Conservation (phyloP, 1,140 invertebrate species). For the Temnothorax nylanderi region DNA sequence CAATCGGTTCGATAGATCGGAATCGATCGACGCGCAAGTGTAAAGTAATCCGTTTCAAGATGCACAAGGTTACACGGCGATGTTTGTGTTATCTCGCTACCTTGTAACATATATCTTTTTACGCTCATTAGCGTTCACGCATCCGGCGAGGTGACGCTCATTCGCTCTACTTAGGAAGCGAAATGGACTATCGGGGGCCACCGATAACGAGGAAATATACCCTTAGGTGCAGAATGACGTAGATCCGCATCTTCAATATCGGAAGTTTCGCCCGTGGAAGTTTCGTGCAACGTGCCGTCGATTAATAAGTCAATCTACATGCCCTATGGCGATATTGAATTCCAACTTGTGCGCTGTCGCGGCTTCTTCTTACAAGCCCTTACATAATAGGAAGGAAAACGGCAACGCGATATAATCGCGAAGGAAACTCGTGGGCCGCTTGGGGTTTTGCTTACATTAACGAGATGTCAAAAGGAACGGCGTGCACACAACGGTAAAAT, state of each 20-base stretch:
- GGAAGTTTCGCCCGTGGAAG: background rate
- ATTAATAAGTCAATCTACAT: slow-evolving; percentile 38
- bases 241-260: slow-evolving; percentile 15
- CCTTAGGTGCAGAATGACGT: slow-evolving; percentile 43
- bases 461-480: background rate
- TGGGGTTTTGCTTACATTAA: background rate
- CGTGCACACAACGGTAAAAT: background rate
- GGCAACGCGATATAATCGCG: background rate
- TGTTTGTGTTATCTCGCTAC: slow-evolving; percentile 61
- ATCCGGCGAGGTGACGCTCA: slow-evolving; percentile 33
- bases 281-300: background rate
- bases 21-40: background rate
- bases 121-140: slow-evolving; percentile 55
- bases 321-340: slow-evolving; percentile 30
- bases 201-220: slow-evolving; percentile 62
- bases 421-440: background rate
- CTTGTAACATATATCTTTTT: slow-evolving; percentile 75
- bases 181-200: slow-evolving; percentile 22
- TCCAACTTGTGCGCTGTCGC: background rate
- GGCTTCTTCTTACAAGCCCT: slow-evolving; percentile 5
- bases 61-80: slow-evolving; percentile 57
- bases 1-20: background rate
- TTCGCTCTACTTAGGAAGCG: background rate
- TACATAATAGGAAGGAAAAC: slow-evolving; percentile 27
- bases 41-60: slow-evolving; percentile 58